Evolutionary conservation across 2,113 vertebrate species (phyloP).

Genomic region (Grus americana): DNA sequence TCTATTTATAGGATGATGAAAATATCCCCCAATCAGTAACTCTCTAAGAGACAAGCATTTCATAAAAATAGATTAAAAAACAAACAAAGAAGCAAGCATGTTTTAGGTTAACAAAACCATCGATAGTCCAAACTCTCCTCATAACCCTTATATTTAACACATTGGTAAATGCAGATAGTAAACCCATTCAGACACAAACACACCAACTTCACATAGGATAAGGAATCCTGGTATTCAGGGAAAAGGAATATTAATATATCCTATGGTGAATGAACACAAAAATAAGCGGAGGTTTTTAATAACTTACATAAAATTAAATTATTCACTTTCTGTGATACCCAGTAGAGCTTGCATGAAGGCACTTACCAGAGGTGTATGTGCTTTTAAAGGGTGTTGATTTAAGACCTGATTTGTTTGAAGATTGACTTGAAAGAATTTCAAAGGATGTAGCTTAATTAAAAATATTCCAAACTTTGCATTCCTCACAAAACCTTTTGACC

Average conservation of each 20-base stretch:
- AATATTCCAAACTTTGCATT: constrained; percentile 68
- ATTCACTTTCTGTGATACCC: neutral
- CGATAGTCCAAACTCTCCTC: neutral
- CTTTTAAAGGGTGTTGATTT: constrained; percentile 58
- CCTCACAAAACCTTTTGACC: constrained; percentile 77
- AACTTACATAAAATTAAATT: neutral
- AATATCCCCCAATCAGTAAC: constrained; percentile 50
- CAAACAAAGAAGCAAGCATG: neutral
- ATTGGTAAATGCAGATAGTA: neutral
- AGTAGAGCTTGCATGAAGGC: neutral
- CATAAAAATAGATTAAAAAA: constrained; percentile 36
- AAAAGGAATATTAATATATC: neutral
- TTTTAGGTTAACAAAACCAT: constrained; percentile 18
- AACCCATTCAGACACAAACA: neutral
- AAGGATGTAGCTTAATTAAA: constrained; percentile 61
- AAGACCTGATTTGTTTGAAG: constrained; percentile 55
- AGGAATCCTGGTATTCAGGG: neutral
- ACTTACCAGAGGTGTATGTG: neutral
- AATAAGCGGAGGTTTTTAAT: neutral
- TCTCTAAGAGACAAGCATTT: constrained; percentile 26
- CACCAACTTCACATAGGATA: neutral
- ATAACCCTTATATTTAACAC: neutral
- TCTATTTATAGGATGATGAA: constrained; percentile 43
- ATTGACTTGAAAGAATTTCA: constrained; percentile 69
- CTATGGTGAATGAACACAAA: neutral